Percentiles rank a stretch among this genome's conserved stretches.
phyloP scores from a whole-genome alignment of 2,113 vertebrate genomes.

The Callaeas wilsoni region DNA sequence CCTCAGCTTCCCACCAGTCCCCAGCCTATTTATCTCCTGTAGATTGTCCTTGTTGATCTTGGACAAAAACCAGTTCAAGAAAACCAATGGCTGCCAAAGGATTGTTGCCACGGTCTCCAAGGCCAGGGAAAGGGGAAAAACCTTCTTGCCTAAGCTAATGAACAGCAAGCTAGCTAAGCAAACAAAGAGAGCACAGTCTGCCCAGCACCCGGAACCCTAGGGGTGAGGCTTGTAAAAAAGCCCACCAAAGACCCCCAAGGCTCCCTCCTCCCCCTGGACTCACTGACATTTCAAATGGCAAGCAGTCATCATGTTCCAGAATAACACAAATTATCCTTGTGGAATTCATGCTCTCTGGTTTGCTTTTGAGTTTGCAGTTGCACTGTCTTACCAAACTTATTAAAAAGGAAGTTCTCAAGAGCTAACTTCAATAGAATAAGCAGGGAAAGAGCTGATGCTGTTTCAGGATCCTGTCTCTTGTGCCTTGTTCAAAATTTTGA shows the following conservation, averaged over 20 bases:
- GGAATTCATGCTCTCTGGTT: not conserved
- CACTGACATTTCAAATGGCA: not conserved
- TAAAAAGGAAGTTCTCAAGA: not conserved
- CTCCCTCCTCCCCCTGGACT: no score
- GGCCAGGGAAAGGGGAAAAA: not conserved
- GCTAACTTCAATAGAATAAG: not conserved
- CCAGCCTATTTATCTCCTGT: fast-evolving
- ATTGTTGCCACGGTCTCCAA: not conserved
- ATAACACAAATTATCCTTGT: not conserved
- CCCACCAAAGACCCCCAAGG: not conserved
- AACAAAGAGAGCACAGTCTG: no score
- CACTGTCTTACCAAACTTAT: not conserved
- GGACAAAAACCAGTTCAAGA: not conserved
- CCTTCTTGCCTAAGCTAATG: not conserved
- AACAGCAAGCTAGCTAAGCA: not conserved
- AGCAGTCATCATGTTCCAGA: not conserved
- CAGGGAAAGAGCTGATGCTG: not conserved
- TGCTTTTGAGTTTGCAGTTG: not conserved
- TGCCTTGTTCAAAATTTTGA: not conserved
- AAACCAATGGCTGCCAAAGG: not conserved
- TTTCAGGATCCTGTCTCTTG: not conserved
- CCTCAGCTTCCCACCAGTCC: not conserved
- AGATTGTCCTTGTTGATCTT: not conserved
- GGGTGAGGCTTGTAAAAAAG: not conserved
- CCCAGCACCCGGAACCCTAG: not conserved